These are phyloP conservation scores for Oscheius sp. DNA, from an alignment of 1,140 invertebrate species.

Conservation along the genomic window DNA sequence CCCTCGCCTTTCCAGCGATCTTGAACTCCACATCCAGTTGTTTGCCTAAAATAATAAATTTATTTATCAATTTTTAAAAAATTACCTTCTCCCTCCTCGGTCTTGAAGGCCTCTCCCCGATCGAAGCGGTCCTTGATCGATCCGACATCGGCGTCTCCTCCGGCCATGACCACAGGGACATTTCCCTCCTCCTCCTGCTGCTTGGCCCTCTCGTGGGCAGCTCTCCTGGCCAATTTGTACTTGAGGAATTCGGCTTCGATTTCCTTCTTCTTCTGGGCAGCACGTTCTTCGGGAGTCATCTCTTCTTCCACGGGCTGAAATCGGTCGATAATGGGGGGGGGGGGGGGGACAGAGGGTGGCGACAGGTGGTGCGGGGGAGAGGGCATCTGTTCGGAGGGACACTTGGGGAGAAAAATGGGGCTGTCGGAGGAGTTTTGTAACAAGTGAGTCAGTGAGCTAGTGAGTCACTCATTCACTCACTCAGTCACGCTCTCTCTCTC, in stretches of 20 bases:
- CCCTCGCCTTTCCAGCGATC: conserved; percentile 56
- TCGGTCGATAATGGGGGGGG: conserved; percentile 3
- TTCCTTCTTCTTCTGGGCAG: conserved; percentile 58
- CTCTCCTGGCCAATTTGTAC: conserved; percentile 57
- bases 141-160: conserved; percentile 31
- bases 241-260: conserved; percentile 59
- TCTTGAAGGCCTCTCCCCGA: conserved; percentile 24
- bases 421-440: not conserved
- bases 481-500: too few species aligned
- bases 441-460: too few species aligned
- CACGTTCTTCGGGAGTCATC: conserved; percentile 59
- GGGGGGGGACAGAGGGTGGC: not conserved
- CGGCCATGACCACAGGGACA: conserved; percentile 20
- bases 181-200: conserved; percentile 19
- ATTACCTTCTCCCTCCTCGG: conserved; percentile 23
- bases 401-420: not conserved
- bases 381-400: not conserved
- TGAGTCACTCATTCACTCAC: too few species aligned
- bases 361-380: not conserved
- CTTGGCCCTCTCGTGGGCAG: conserved; percentile 38
- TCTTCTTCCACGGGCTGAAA: conserved; percentile 41
- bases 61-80: not conserved
- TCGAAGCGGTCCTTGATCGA: conserved; percentile 16
- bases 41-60: conserved; percentile 18
- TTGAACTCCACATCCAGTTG: conserved; percentile 54